phyloP scores from a whole-genome alignment of 2,113 vertebrate species.

The Amazona vittata region DNA sequence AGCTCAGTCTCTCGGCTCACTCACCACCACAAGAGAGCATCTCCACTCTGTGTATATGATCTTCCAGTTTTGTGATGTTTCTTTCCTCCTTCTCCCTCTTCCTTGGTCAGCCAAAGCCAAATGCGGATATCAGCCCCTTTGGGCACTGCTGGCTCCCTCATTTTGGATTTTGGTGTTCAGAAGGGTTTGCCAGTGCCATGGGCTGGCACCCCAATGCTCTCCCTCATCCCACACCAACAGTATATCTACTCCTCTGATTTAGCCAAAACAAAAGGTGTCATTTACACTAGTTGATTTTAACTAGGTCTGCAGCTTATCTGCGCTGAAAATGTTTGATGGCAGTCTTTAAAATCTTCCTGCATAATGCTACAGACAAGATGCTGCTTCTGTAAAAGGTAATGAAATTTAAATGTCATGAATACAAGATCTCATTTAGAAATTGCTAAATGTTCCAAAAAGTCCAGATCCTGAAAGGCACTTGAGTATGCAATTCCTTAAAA shows the following conservation, averaged over 20 bases:
- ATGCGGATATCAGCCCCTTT: neutral
- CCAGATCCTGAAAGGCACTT: neutral
- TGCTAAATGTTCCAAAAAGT: neutral
- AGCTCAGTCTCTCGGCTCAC: neutral
- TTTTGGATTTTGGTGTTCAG: neutral
- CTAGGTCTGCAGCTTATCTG: neutral
- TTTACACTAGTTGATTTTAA: neutral
- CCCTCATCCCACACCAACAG: rapidly evolving
- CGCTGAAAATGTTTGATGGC: neutral
- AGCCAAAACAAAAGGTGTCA: neutral
- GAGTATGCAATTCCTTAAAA: neutral
- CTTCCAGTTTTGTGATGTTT: neutral
- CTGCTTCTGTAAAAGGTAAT: neutral
- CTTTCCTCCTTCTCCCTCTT: neutral
- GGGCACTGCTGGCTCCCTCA: neutral
- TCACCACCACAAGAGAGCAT: neutral
- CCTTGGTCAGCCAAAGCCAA: neutral
- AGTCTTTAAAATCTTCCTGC: neutral
- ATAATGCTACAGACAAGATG: neutral
- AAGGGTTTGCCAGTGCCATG: rapidly evolving
- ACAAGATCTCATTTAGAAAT: neutral
- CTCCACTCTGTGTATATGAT: rapidly evolving
- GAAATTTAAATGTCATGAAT: neutral
- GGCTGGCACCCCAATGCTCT: rapidly evolving
- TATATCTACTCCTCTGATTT: neutral